Evolutionary conservation across 37 sponge, comb jelly and placozoan species (phyloP), one percentile per base, ranked within the genome.

Genomic region (Cladorhizidae sp.): DNA sequence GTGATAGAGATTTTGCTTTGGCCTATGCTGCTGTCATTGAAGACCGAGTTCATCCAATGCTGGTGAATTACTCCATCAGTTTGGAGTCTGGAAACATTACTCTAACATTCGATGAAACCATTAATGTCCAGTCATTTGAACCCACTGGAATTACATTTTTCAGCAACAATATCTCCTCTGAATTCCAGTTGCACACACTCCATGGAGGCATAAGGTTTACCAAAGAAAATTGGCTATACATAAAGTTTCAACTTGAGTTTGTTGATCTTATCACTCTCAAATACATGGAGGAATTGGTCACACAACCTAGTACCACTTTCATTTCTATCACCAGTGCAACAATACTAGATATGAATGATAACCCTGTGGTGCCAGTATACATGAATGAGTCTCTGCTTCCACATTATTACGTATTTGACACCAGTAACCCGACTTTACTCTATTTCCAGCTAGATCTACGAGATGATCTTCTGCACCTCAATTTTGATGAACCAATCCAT

Each of bases 401-500:
- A 2, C 69, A 45, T 58, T 37, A 45, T 9, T 96, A 96, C 70
- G 78, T 67, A 49, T 65, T 52, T 28, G 97, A 96, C 58, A 39
- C 74, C 49, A 90, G 88, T 22, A 70, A 65, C 3, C 97, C 97
- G 0, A 64, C 54, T 20, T 65, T 96, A 11, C 50, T 55, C 28
- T 73, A 59, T 25, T 86, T 87, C 72, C 80, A 50, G 21, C 64
- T 96, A 32, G 65, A 96, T 76, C 76, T 96, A n/a, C 89, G 84
- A 32, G 54, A 80, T 62, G 85, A 88, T 64, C 22, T 63, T 1
- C 78, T 93, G 14, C 82, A 35, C 38, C 86, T 96, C n/a, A 88
- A 83, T 9, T 96, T 96, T 45, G 84, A 87, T 85, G 97, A 96
- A 73, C 97, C 97, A 8, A 88, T 96, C 1, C 71, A 84, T 56